These are phyloP conservation scores for Scatophagus argus DNA, from an alignment of 2,113 vertebrate genomes.

Conservation along the genomic window DNA sequence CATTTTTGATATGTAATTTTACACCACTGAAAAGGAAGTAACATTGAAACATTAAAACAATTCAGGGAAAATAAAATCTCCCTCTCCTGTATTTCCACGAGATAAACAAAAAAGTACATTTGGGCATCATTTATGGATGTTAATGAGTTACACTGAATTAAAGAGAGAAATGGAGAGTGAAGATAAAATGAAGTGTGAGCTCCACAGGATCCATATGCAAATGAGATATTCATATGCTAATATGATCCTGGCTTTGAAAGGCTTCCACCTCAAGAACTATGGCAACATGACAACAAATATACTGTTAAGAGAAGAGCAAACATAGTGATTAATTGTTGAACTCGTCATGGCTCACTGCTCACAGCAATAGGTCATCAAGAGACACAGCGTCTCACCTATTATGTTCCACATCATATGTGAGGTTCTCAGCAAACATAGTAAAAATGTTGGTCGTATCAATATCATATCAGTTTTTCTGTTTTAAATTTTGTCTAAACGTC, in stretches of 20 bases:
- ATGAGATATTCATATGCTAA: constrained; percentile 78
- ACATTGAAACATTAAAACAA: no score
- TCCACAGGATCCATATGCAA: constrained; percentile 56
- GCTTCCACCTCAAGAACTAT: constrained; percentile 31
- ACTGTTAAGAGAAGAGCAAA: not conserved
- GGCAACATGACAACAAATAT: constrained; percentile 27
- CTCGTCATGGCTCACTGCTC: not conserved
- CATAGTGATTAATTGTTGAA: constrained; percentile 14
- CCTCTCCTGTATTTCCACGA: not conserved
- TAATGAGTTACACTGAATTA: not conserved
- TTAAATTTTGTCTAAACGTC: no score
- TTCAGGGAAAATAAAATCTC: not conserved
- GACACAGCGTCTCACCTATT: no score
- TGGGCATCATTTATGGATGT: constrained; percentile 1
- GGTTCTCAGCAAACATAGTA: no score
- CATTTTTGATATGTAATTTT: not conserved
- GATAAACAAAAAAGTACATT: not conserved
- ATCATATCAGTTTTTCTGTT: no score
- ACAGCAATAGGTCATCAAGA: no score
- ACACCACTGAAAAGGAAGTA: not conserved
- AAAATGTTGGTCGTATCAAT: no score
- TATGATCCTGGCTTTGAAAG: constrained; percentile 27
- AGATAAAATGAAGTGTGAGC: constrained; percentile 14
- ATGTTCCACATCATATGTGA: no score
- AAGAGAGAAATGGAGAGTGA: not conserved